A percentile compares a stretch with the other conserved stretches of the same genome.
Conservation (phyloP, 1,140 invertebrate genomes). For the Magallana gigas region DNA sequence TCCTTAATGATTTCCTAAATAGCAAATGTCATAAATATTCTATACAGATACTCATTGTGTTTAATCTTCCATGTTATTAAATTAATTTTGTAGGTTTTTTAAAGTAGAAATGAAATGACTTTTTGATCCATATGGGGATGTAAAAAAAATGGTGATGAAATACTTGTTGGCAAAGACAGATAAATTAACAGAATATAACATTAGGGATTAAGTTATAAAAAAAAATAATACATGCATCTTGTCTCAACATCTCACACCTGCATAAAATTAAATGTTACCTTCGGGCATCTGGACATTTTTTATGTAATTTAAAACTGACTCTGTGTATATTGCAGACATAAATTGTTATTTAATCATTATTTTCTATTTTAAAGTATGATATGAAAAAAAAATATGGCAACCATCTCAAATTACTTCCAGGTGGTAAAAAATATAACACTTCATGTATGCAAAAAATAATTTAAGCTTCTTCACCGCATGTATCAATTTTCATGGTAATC, state of each 20-base stretch:
- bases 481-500: too few relatives aligned
- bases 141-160: background rate
- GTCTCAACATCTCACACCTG: slow-evolving; percentile 22
- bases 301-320: background rate
- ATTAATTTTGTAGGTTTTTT: background rate
- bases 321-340: background rate
- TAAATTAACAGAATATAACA: slow-evolving; percentile 1
- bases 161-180: background rate
- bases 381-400: background rate
- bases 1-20: too few relatives aligned
- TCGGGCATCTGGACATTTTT: background rate
- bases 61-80: background rate
- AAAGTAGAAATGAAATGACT: background rate
- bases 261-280: slow-evolving; percentile 4
- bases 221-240: background rate
- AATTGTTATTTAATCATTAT: background rate
- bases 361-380: background rate
- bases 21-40: too few relatives aligned
- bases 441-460: background rate
- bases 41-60: background rate
- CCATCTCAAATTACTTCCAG: background rate
- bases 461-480: too few relatives aligned
- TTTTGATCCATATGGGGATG: background rate
- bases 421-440: background rate
- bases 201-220: background rate